Conservation (phyloP, 2,888 invertebrate species). For the Eremobia ochroleuca region DNA sequence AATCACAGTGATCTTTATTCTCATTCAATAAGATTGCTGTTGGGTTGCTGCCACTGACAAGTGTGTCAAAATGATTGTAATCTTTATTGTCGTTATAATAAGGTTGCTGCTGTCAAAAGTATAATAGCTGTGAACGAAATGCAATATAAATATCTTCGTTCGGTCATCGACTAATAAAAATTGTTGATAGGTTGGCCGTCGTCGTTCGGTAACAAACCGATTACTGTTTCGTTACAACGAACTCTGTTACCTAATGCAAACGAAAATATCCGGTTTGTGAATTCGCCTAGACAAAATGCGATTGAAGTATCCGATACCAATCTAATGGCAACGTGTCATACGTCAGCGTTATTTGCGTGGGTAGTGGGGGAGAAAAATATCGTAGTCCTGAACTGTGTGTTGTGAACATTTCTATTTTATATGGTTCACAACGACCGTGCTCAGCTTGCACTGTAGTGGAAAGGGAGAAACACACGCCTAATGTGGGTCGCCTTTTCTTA, state of each 20-base stretch:
- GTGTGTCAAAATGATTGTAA: not conserved
- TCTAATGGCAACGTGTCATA: no score
- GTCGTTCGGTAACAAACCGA: not conserved
- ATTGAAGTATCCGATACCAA: not conserved
- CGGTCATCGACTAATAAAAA: not conserved
- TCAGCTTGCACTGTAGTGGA: not conserved
- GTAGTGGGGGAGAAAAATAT: not conserved
- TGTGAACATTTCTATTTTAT: not conserved
- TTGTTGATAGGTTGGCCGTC: not conserved
- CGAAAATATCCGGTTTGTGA: not conserved
- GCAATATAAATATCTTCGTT: not conserved
- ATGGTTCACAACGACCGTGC: not conserved
- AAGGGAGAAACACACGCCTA: no score
- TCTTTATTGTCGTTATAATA: no score
- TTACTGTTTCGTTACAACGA: not conserved
- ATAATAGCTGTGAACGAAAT: not conserved
- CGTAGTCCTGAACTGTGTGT: not conserved
- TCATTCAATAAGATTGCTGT: no score
- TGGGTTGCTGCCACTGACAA: no score
- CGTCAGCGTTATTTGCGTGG: not conserved
- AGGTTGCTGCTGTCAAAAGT: not conserved
- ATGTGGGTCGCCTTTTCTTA: not conserved
- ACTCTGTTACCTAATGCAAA: not conserved
- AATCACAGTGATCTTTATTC: no score
- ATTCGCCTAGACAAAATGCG: not conserved